Evolutionary conservation across 1,140 invertebrate genomes (phyloP), one percentile per base, ranked within the genome.

Genomic region (Bacillus rossius): DNA sequence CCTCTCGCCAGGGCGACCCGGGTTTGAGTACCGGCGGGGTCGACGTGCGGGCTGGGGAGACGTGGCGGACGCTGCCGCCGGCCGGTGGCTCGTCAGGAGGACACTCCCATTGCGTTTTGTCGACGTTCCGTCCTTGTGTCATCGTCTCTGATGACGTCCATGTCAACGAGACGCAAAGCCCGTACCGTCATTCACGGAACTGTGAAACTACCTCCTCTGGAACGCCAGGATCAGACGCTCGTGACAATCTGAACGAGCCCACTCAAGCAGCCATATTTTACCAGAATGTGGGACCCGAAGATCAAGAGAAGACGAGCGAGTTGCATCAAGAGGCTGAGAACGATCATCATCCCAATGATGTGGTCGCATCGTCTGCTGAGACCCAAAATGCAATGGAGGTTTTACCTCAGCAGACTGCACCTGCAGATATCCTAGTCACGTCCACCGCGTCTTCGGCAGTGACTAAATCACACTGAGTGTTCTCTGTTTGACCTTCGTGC

Each of bases 11-110:
- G n/a, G n/a, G n/a, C n/a, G n/a, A n/a, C n/a, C n/a, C n/a, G n/a
- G n/a, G n/a, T n/a, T n/a, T n/a, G n/a, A n/a, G n/a, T 34, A 34
- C 29, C 10, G 29, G 5, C 10, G 4, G 29, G 29, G 10, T 10
- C 29, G 10, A 10, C 29, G 10, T 34, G 29, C n/a, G 4, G 29
- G 29, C 5, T 48, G 47, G 47, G 23, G 23, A 17, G 23, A 48
- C 16, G 47, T 26, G 17, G 47, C n/a, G n/a, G n/a, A n/a, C n/a
- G 20, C 22, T 3, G 2, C 53, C 26, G 5, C 49, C 60, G 3
- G 20, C 72, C 81, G 7, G 79, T 81, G 2, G 75, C 84, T 0
- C 78, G 81, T 51, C 65, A 88, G 41, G 85, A 88, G n/a, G n/a
- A n/a, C n/a, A n/a, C n/a, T n/a, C n/a, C n/a, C n/a, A n/a, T n/a